A percentile compares a stretch with the other conserved stretches of the same genome.
Conservation (phyloP, 2,113 vertebrate genomes). For the Lepus timidus region DNA sequence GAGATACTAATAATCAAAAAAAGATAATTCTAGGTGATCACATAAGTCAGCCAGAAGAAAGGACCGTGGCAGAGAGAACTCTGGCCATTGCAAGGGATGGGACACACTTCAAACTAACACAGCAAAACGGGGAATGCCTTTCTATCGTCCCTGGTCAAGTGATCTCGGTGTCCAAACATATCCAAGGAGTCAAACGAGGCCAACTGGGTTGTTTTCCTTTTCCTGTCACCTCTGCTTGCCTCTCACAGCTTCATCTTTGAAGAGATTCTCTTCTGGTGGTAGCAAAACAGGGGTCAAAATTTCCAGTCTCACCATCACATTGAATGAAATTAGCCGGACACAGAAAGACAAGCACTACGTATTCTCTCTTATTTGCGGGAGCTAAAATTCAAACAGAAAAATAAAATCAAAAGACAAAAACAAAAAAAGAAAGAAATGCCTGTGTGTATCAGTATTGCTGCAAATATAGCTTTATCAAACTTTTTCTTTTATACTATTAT, state of each 20-base stretch:
- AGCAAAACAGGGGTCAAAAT: background rate
- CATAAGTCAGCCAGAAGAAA: conserved; percentile 7
- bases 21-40: background rate
- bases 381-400: too few relatives aligned
- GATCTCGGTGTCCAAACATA: background rate
- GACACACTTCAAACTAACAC: conserved; percentile 8
- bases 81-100: background rate
- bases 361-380: too few relatives aligned
- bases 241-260: conserved; percentile 9
- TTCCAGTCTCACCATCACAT: background rate
- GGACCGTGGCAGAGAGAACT: background rate
- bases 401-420: too few relatives aligned
- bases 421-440: too few relatives aligned
- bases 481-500: too few relatives aligned
- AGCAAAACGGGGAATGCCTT: background rate
- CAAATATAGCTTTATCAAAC: too few relatives aligned
- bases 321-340: too few relatives aligned
- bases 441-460: too few relatives aligned
- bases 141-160: background rate
- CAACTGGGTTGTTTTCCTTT: background rate
- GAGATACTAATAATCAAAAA: background rate
- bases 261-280: background rate
- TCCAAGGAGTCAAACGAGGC: background rate
- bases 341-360: too few relatives aligned
- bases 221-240: background rate